phyloP scores from a whole-genome alignment of 1,140 invertebrate genomes.

The Zaprionus capensis region DNA sequence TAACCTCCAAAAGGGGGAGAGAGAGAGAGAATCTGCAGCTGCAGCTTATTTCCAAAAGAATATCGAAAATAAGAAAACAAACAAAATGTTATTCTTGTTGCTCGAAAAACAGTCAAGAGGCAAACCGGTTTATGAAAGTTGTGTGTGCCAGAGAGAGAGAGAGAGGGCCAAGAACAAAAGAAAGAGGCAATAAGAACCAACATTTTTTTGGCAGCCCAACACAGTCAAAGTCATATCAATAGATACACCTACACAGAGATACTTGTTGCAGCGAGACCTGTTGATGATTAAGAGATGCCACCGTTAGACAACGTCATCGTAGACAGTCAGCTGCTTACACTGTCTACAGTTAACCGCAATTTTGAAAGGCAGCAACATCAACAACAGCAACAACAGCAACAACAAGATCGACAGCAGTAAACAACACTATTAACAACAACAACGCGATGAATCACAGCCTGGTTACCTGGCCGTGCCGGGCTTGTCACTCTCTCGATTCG shows the following conservation, averaged over 20 bases:
- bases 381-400: conserved; percentile 15
- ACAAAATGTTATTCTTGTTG: not conserved
- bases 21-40: not conserved
- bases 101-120: not conserved
- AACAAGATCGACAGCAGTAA: conserved; percentile 11
- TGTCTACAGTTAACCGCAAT: conserved; percentile 65
- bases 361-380: conserved; percentile 4
- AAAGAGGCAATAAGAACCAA: conserved; percentile 33
- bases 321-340: conserved; percentile 56
- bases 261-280: not conserved
- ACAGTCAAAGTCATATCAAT: not conserved
- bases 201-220: not conserved
- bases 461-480: conserved; percentile 47
- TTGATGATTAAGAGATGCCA: conserved; percentile 3
- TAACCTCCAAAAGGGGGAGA: not conserved
- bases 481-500: conserved; percentile 44
- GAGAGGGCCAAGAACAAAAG: conserved; percentile 32
- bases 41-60: not conserved
- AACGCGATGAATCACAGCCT: conserved; percentile 65
- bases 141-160: conserved; percentile 11
- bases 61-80: not conserved
- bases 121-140: conserved; percentile 77
- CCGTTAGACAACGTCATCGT: conserved; percentile 15
- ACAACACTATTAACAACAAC: conserved; percentile 21
- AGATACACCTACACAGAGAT: conserved; percentile 13